Conservation (phyloP, 2,797 vertebrate genomes). For the Glossophaga mutica region DNA sequence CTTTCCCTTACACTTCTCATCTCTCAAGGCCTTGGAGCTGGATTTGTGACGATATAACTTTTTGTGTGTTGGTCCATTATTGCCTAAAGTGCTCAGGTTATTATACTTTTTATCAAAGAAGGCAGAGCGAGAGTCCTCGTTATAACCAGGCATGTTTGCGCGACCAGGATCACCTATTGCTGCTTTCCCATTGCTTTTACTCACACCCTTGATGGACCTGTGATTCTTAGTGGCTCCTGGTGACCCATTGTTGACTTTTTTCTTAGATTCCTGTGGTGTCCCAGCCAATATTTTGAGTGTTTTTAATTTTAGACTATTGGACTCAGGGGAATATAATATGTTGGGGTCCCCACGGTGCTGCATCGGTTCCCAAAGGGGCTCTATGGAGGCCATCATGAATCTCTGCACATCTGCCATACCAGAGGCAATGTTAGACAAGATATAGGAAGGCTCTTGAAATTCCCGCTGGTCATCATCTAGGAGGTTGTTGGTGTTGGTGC, state of each 20-base stretch:
- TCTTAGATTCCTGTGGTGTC: slow-evolving; percentile 95
- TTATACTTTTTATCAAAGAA: slow-evolving; percentile 96
- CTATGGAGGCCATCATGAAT: slow-evolving; percentile 99
- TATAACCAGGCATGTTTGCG: slow-evolving; percentile 90
- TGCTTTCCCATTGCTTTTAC: slow-evolving; percentile 92
- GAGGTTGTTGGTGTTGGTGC: slow-evolving; percentile 84
- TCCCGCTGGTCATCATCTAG: slow-evolving; percentile 96
- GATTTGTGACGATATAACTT: slow-evolving; percentile 99
- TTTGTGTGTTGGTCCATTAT: slow-evolving; percentile 97
- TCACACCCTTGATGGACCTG: slow-evolving; percentile 91
- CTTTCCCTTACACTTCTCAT: slow-evolving; percentile 98
- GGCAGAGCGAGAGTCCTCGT: slow-evolving; percentile 82
- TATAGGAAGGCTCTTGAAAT: slow-evolving; percentile 99
- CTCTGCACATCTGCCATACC: slow-evolving; percentile 99
- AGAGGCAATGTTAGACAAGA: slow-evolving; percentile 98
- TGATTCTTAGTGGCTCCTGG: slow-evolving; percentile 89
- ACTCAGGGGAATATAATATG: slow-evolving; percentile 92
- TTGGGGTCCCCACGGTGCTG: slow-evolving; percentile 86
- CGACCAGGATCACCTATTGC: slow-evolving; percentile 87
- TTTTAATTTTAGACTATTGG: slow-evolving; percentile 98
- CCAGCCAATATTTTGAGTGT: slow-evolving; percentile 98
- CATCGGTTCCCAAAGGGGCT: slow-evolving; percentile 94
- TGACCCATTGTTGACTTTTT: slow-evolving; percentile 87
- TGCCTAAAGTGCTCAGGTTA: slow-evolving; percentile 94
- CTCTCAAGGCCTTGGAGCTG: slow-evolving; percentile 95